Evolutionary conservation across 2,113 vertebrate species (phyloP).

Genomic region (Xiphophorus maculatus): DNA sequence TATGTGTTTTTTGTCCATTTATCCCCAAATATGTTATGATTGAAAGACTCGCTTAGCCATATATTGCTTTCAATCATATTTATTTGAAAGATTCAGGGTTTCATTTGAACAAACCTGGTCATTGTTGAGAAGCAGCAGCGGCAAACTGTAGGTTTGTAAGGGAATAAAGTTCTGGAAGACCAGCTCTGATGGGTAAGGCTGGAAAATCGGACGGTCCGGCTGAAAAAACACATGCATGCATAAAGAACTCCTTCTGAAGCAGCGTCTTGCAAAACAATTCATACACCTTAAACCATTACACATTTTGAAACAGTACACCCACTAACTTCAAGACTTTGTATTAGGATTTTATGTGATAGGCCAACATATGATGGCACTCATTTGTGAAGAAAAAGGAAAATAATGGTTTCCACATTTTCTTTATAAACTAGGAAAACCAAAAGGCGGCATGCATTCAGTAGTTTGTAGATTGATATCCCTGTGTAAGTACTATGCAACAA

Average conservation of each 20-base stretch:
- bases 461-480: too few relatives aligned
- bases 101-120: constrained; percentile 76
- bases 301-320: too few relatives aligned
- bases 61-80: neutral
- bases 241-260: neutral
- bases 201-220: constrained; percentile 82
- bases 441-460: too few relatives aligned
- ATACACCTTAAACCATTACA: too few relatives aligned
- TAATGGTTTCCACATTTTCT: too few relatives aligned
- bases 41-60: neutral
- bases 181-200: constrained; percentile 87
- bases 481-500: too few relatives aligned
- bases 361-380: too few relatives aligned
- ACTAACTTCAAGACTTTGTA: too few relatives aligned
- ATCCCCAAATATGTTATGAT: neutral
- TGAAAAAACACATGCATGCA: neutral
- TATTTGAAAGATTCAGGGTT: neutral
- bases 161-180: constrained; percentile 86
- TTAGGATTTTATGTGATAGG: too few relatives aligned
- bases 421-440: too few relatives aligned
- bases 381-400: too few relatives aligned
- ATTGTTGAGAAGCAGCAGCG: constrained; percentile 83
- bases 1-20: neutral
- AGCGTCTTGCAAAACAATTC: too few relatives aligned
- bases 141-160: constrained; percentile 81